These are phyloP conservation scores for Trichopoda pennipes DNA, from an alignment of 2,888 invertebrate species.

Conservation along the genomic window DNA sequence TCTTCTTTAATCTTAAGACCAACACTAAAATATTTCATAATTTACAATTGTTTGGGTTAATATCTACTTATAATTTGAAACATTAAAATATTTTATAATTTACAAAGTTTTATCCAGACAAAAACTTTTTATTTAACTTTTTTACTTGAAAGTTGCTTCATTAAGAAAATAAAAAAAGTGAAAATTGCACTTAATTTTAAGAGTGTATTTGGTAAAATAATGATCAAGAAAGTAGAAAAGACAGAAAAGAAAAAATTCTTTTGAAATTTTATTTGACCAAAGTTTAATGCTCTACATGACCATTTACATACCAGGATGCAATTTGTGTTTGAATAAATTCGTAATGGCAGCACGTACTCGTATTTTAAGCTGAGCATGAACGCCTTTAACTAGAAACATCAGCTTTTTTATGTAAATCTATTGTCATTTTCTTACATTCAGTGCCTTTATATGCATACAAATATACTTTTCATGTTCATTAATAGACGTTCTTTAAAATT, in stretches of 20 bases:
- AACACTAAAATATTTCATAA: neutral
- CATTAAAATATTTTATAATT: conserved; percentile 18
- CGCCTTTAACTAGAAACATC: conserved; percentile 20
- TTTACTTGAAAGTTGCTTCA: neutral
- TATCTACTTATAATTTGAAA: neutral
- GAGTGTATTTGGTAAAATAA: conserved; percentile 1
- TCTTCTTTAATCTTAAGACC: neutral
- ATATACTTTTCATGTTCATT: too few species aligned
- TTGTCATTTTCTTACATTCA: neutral
- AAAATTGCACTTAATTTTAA: neutral
- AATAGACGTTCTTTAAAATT: too few species aligned
- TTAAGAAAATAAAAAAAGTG: neutral
- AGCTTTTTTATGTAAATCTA: conserved; percentile 27
- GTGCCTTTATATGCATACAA: too few species aligned
- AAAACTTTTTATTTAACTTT: neutral
- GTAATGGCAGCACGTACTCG: conserved; percentile 2
- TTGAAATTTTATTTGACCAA: conserved; percentile 20
- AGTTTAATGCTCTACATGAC: conserved; percentile 21
- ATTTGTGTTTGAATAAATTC: neutral
- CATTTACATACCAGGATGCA: conserved; percentile 14
- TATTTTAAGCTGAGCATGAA: conserved; percentile 3
- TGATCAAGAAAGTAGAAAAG: neutral
- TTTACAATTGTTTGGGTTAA: neutral
- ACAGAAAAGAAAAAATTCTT: neutral
- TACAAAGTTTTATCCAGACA: conserved; percentile 16